Evolutionary conservation across 2,797 vertebrate species (phyloP), one percentile per base, ranked within the genome.

Genomic region (Stomatorhinus walkeri): DNA sequence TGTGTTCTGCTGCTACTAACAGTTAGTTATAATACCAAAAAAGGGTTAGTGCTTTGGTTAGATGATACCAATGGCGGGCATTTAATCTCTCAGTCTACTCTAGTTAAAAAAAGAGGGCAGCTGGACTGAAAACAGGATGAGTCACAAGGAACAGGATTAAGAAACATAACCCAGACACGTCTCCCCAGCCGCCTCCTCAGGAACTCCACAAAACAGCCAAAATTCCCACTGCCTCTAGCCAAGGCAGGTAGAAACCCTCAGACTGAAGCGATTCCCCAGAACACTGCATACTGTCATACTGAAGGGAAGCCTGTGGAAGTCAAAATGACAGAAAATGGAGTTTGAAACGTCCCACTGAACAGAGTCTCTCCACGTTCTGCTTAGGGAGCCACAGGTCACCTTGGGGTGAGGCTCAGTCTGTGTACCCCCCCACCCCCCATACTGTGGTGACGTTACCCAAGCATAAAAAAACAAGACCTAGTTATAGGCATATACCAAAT

Each of bases 171-270:
- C 72, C 72, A 40, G 72, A 19, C 3, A 0, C 6, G 89, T 90
- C 87, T 87, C 90, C 32, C 52, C 56, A 72, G 10, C 12, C 28
- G 16, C 85, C 68, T 88, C 48, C 61, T 61, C 28, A 48, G 79
- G 87, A 89, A 89, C 46, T 88, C 48, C 51, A 52, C 54, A 40
- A 88, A 24, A 83, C 59, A 24, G 36, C 87, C 32, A 0, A 54
- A 76, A 10, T 24, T 28, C 22, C 5, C 87, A 24, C 24, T 28
- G 48, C 16, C 68, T 48, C 16, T 22, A 49, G 48, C 76, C 51
- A 59, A 56, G 51, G 48, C 64, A 24, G 32, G 28, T 72, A 14
- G 48, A 68, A 81, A 46, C 88, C 72, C 52, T 54, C 48, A 88
- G 84, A 51, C 9, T n/a, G 87, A 40, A 81, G 48, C 81, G 28